These are phyloP conservation scores for Chloroclystis v-ata DNA, from an alignment of 2,888 invertebrate genomes.

Conservation along the genomic window DNA sequence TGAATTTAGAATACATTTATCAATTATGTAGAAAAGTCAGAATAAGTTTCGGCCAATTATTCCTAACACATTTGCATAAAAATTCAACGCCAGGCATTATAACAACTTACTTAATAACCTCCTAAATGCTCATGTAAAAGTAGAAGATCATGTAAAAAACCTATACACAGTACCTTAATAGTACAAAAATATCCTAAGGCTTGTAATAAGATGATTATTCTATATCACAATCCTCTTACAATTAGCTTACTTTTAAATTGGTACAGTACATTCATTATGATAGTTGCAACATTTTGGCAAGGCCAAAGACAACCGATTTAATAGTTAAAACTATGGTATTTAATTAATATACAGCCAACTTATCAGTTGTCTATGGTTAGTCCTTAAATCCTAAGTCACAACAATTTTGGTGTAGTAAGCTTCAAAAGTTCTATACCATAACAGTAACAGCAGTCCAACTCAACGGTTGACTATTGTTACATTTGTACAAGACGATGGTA, in stretches of 20 bases:
- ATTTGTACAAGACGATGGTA: slow-evolving; percentile 12
- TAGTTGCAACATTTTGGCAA: slow-evolving; percentile 15
- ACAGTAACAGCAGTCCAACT: not conserved
- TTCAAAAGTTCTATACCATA: not conserved
- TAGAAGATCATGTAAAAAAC: slow-evolving; percentile 25
- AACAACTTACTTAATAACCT: slow-evolving; percentile 4
- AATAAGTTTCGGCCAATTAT: no score
- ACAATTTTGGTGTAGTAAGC: not conserved
- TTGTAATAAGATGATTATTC: slow-evolving; percentile 55
- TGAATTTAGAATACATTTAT: not conserved
- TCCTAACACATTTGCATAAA: no score
- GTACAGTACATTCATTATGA: slow-evolving; percentile 41
- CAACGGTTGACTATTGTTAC: not conserved
- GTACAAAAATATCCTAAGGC: slow-evolving; percentile 30
- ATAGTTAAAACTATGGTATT: not conserved
- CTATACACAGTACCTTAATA: slow-evolving; percentile 26
- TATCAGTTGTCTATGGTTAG: not conserved
- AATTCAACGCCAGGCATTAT: no score
- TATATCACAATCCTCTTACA: slow-evolving; percentile 63
- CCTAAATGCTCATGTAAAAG: slow-evolving; percentile 12
- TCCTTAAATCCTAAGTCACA: not conserved
- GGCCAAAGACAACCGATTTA: not conserved
- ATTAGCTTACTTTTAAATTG: slow-evolving; percentile 45
- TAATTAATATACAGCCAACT: not conserved
- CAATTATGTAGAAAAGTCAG: no score